Evolutionary conservation across 2,888 invertebrate genomes (phyloP).

Genomic region (Dione juno): DNA sequence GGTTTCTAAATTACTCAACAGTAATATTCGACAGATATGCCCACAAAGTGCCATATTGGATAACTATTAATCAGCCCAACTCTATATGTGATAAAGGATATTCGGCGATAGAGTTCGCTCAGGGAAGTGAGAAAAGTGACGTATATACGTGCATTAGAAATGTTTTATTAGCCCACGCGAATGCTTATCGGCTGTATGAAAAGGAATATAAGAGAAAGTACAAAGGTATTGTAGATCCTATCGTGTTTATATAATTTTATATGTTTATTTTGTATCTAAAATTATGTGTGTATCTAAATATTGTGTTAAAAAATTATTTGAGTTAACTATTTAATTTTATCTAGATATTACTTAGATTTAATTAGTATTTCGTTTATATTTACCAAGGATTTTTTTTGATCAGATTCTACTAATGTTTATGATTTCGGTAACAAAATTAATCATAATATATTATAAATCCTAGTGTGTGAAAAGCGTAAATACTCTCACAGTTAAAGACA

Average conservation of each 20-base stretch:
- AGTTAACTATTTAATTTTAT: too few relatives aligned
- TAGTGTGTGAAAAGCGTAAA: too few relatives aligned
- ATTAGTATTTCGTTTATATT: too few relatives aligned
- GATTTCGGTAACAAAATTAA: too few relatives aligned
- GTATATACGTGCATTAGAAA: conserved; percentile 82
- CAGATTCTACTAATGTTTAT: too few relatives aligned
- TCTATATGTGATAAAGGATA: conserved; percentile 75
- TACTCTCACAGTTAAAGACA: too few relatives aligned
- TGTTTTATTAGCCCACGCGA: conserved; percentile 84
- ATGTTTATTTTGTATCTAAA: too few relatives aligned
- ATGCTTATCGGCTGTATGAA: conserved; percentile 73
- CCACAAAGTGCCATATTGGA: conserved; percentile 81
- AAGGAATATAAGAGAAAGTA: conserved; percentile 61
- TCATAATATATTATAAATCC: too few relatives aligned
- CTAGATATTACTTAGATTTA: too few relatives aligned
- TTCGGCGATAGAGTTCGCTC: conserved; percentile 60
- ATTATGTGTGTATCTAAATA: too few relatives aligned
- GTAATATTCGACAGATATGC: conserved; percentile 72
- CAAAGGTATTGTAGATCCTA: conserved; percentile 60
- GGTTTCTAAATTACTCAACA: conserved; percentile 79
- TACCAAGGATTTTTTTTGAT: too few relatives aligned
- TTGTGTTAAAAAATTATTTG: too few relatives aligned
- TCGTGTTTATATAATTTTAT: not conserved
- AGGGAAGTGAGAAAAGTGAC: conserved; percentile 66
- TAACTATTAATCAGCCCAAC: conserved; percentile 85